Conservation (phyloP, 2,888 invertebrate genomes). For the Dynastes hyllus region DNA sequence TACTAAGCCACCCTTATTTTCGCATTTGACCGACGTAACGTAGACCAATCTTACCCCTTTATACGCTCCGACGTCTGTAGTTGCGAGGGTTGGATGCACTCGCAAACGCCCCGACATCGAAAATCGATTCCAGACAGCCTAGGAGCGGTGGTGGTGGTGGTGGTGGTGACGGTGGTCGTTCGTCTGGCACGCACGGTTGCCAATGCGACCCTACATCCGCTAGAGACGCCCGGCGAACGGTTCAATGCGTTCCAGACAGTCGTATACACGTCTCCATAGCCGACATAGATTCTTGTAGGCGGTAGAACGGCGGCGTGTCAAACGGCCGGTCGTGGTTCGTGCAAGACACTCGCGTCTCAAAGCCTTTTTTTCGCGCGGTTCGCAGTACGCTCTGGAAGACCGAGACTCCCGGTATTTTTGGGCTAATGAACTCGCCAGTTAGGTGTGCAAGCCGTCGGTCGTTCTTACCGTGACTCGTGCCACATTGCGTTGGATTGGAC, state of each 20-base stretch:
- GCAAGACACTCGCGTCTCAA: not conserved
- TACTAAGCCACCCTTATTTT: too few relatives aligned
- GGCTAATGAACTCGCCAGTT: constrained; percentile 22
- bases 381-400: not conserved
- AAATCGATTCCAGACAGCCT: constrained; percentile 34
- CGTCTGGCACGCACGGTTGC: constrained; percentile 17
- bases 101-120: not conserved
- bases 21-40: too few relatives aligned
- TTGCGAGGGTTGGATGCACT: not conserved
- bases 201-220: constrained; percentile 20
- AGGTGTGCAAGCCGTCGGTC: not conserved
- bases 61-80: not conserved
- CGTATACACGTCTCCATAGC: too few relatives aligned
- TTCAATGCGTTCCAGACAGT: not conserved
- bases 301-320: not conserved
- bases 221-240: not conserved
- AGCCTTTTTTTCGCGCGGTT: not conserved
- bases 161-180: constrained; percentile 7
- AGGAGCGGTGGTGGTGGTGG: too few relatives aligned
- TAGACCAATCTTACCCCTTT: not conserved
- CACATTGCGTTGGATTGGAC: not conserved
- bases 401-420: constrained; percentile 41
- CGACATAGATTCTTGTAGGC: too few relatives aligned
- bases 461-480: not conserved
- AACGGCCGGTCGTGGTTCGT: not conserved